These are phyloP conservation scores for Prietella phreatophila DNA, from an alignment of 2,113 vertebrate species.

Conservation along the genomic window DNA sequence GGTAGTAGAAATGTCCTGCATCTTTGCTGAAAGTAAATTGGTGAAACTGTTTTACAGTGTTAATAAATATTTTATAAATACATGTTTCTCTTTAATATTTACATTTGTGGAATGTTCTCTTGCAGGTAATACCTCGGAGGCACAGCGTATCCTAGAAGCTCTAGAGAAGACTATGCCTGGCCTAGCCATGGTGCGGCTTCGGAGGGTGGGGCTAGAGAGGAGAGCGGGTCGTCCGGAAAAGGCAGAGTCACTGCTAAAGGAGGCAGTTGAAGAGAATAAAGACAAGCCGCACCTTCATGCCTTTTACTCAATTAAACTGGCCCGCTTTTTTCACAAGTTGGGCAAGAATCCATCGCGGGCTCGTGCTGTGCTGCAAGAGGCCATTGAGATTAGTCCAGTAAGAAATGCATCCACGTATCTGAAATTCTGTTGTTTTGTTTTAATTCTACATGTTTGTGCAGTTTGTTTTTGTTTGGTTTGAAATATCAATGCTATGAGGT, in stretches of 20 bases:
- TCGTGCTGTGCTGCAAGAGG: constrained; percentile 72
- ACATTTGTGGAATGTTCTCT: not conserved
- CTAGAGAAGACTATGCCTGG: constrained; percentile 74
- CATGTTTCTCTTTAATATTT: not conserved
- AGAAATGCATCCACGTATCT: constrained; percentile 32
- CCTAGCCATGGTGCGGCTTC: constrained; percentile 74
- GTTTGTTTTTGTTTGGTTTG: not conserved
- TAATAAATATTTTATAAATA: not conserved
- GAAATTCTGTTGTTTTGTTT: not conserved
- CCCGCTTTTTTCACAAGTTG: constrained; percentile 75
- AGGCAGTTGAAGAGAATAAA: constrained; percentile 72
- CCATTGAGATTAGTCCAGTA: constrained; percentile 78
- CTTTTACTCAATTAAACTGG: constrained; percentile 81
- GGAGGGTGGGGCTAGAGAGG: constrained; percentile 76
- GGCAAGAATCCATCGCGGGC: constrained; percentile 69
- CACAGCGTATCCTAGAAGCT: constrained; percentile 70
- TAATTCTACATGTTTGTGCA: not conserved
- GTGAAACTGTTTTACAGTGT: not conserved
- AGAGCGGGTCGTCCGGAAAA: constrained; percentile 71
- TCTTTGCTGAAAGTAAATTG: not conserved
- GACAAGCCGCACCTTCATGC: constrained; percentile 72
- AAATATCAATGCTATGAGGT: not conserved
- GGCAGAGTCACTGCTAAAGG: constrained; percentile 73
- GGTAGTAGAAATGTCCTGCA: not conserved
- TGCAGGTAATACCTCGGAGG: constrained; percentile 71